Conservation (phyloP, 2,888 invertebrate species). For the Diaphora mendica region DNA sequence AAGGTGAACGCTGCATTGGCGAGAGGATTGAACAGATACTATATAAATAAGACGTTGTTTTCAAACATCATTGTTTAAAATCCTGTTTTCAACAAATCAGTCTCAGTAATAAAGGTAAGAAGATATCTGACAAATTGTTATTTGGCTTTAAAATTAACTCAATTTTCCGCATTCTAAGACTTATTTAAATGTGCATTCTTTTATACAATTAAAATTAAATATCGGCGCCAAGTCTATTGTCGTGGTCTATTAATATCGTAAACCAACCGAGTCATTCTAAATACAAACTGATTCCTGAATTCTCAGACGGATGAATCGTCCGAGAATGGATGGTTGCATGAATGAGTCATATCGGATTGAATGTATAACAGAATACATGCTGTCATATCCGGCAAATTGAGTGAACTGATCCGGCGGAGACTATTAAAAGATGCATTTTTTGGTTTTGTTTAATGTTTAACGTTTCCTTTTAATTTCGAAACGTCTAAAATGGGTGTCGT, state of each 20-base stretch:
- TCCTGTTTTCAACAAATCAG: neutral
- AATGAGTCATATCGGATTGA: conserved; percentile 19
- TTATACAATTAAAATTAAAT: neutral
- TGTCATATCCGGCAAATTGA: conserved; percentile 13
- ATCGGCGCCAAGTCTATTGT: conserved; percentile 4
- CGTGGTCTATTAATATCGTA: conserved; percentile 28
- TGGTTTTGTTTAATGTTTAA: neutral
- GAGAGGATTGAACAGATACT: no score
- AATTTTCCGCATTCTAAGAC: conserved; percentile 12
- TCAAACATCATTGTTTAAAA: no score
- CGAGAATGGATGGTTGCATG: conserved; percentile 6
- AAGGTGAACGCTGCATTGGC: no score
- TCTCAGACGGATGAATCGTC: conserved; percentile 22
- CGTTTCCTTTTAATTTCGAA: neutral
- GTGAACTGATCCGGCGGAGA: conserved; percentile 4
- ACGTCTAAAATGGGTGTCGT: neutral
- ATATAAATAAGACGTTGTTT: no score
- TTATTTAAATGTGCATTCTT: conserved; percentile 2
- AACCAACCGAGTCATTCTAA: conserved; percentile 9
- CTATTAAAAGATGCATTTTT: conserved; percentile 6
- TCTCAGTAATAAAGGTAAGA: neutral
- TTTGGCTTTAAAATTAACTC: conserved; percentile 14
- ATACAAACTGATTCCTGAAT: conserved; percentile 19
- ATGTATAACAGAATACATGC: conserved; percentile 10
- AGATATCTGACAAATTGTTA: neutral